Evolutionary conservation across 2,113 vertebrate species (phyloP).

Genomic region (Petrocephalus zakoni): DNA sequence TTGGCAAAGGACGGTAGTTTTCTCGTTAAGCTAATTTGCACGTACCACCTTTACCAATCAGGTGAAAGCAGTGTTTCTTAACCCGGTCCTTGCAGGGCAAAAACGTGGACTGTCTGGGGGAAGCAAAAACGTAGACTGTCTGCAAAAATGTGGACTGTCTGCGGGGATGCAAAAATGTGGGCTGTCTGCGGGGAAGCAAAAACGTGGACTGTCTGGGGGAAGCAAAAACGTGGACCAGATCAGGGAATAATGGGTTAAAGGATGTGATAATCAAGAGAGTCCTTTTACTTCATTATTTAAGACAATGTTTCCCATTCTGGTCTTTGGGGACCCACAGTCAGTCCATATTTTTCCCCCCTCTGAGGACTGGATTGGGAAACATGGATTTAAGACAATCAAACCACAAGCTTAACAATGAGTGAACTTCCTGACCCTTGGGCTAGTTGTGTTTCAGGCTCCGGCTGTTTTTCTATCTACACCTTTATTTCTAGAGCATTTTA

Average conservation of each 20-base stretch:
- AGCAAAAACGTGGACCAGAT: too few relatives aligned
- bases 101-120: background rate
- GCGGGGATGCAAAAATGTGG: background rate
- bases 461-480: background rate
- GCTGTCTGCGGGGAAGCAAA: background rate
- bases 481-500: background rate
- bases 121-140: background rate
- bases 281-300: background rate
- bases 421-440: background rate
- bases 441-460: background rate
- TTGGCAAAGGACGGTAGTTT: background rate
- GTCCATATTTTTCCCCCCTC: background rate
- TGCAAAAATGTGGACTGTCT: background rate
- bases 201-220: background rate
- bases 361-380: background rate
- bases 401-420: background rate
- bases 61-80: background rate
- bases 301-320: background rate
- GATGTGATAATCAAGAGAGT: background rate
- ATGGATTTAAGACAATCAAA: background rate
- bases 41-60: background rate
- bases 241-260: background rate
- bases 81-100: background rate
- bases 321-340: background rate
- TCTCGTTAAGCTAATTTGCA: background rate